Percentiles rank a stretch among this genome's conserved stretches.
phyloP scores from a whole-genome alignment of 2,888 invertebrate genomes.

The Sympetrum striolatum region DNA sequence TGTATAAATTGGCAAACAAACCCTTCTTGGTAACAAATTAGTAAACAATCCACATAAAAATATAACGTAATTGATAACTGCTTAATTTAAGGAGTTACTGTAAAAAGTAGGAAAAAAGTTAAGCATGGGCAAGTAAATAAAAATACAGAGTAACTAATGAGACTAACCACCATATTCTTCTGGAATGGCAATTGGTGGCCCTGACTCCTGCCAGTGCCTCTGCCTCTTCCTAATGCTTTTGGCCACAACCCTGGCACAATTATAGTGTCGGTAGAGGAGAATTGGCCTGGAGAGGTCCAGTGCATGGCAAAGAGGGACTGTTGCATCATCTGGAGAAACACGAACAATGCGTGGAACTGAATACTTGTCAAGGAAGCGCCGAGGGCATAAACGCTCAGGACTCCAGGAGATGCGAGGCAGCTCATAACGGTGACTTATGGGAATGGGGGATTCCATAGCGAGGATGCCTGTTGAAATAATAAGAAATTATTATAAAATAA shows the following conservation, averaged over 20 bases:
- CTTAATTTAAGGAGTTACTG: not conserved
- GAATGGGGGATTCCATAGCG: not conserved
- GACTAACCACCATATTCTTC: conserved; percentile 72
- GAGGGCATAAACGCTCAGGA: conserved; percentile 51
- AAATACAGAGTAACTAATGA: conserved; percentile 50
- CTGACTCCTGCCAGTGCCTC: conserved; percentile 57
- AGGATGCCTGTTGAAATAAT: too few relatives aligned
- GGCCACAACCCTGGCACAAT: conserved; percentile 70
- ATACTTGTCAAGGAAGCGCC: conserved; percentile 68
- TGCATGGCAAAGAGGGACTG: not conserved
- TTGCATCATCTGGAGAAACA: conserved; percentile 57
- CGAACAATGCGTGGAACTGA: conserved; percentile 68
- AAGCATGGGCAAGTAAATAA: not conserved
- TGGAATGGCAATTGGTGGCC: conserved; percentile 69
- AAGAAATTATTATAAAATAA: too few relatives aligned
- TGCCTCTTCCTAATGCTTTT: conserved; percentile 59
- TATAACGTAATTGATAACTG: too few relatives aligned
- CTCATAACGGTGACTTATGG: not conserved
- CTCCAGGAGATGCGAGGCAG: conserved; percentile 10
- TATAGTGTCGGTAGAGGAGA: conserved; percentile 68
- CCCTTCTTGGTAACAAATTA: too few relatives aligned
- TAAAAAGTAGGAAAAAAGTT: not conserved
- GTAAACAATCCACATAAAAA: too few relatives aligned
- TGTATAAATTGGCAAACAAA: too few relatives aligned
- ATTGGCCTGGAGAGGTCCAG: conserved; percentile 62